Conservation (phyloP, 1,140 invertebrate species). For the Pseudomyrmex concolor region DNA sequence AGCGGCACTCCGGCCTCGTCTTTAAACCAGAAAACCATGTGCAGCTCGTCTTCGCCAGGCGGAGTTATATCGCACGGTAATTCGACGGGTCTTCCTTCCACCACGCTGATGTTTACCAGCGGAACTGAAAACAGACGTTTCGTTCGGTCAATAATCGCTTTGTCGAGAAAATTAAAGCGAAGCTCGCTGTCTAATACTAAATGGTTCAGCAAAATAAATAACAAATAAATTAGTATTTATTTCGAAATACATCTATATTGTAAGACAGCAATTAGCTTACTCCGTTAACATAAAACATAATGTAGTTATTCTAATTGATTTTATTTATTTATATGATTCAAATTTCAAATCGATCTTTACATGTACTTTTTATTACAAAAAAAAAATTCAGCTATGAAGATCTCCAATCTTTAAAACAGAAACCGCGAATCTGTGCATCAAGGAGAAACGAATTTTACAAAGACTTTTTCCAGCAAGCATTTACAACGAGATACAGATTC, state of each 20-base stretch:
- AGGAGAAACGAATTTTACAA: slow-evolving; percentile 33
- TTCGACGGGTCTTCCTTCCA: slow-evolving; percentile 92
- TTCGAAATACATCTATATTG: too few species aligned
- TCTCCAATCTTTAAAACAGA: neutral
- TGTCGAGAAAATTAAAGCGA: neutral
- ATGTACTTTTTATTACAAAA: too few species aligned
- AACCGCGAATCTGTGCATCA: neutral
- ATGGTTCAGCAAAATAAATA: neutral
- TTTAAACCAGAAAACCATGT: slow-evolving; percentile 96
- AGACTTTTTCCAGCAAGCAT: slow-evolving; percentile 2
- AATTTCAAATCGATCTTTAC: neutral
- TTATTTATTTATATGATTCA: too few species aligned
- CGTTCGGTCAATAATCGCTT: neutral
- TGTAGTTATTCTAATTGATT: too few species aligned
- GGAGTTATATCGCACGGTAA: slow-evolving; percentile 94
- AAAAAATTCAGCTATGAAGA: neutral
- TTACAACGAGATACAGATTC: slow-evolving; percentile 14
- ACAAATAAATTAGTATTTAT: too few species aligned
- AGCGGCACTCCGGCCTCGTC: slow-evolving; percentile 93
- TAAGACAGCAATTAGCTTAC: too few species aligned
- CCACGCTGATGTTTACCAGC: slow-evolving; percentile 91
- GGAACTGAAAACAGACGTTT: slow-evolving; percentile 85
- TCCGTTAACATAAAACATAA: too few species aligned
- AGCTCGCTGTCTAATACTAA: neutral
- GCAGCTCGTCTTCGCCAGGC: slow-evolving; percentile 91